Base-by-base conservation (phyloP, 2,888 invertebrate species). In the Bedellia somnulentella region DNA sequence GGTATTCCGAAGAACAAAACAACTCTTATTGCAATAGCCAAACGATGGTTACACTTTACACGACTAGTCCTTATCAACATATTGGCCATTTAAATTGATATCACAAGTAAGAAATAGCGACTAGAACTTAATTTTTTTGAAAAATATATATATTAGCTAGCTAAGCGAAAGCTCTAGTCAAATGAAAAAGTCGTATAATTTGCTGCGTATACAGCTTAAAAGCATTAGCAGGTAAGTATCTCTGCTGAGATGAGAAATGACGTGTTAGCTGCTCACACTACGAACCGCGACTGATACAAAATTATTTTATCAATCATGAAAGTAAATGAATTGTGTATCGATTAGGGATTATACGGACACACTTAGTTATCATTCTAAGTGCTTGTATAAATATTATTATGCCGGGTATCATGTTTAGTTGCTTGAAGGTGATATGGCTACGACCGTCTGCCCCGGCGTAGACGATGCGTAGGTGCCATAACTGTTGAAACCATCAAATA, bases 51-150 rank as follows among this genome's bases (percentile, higher is more conserved):
- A 38, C 54, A 49, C 48, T 47, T 44, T 33, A 41, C 37, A 37
- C 40, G 44, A 54, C 48, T 68, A 66, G 71, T 71, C 60, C 70
- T 57, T 59, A 68, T 52, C 46, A 68, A 58, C 68, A 68, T 70
- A 35, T 53, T 61, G 43, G 62, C 66, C 67, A 67, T 71, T 55
- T 52, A 57, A 39, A 34, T 35, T 25, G 35, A 44, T 14, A n/a
- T n/a, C n/a, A 16, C 31, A 35, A 35, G 34, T 37, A 40, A 34
- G 36, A 42, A 36, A 38, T 39, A 41, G 24, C 41, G 40, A 47
- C 37, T 46, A 46, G 37, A 41, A 36, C 12, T 15, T 13, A 25
- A 13, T 10, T 18, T 15, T 24, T 21, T 14, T 13, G n/a, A 27
- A n/a, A 22, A 26, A 15, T 27, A 27, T 23, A 3, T 12, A 15